phyloP scores from a whole-genome alignment of 2,113 vertebrate genomes.

The Sinocyclocheilus maitianheensis region DNA sequence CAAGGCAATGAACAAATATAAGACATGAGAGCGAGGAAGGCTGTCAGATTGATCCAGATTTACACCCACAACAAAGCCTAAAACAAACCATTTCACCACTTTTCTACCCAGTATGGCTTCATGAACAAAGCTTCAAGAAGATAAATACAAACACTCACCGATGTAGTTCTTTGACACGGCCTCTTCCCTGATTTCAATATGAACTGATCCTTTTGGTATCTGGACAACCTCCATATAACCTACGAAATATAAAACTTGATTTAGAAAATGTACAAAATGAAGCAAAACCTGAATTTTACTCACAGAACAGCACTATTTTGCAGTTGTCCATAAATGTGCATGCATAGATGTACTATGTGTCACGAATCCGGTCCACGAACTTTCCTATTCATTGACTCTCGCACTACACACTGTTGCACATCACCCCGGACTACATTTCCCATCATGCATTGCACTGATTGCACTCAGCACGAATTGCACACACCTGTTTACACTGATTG shows the following conservation, averaged over 20 bases:
- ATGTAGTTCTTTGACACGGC: conserved; percentile 95
- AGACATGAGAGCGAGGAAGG: background rate
- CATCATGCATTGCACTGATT: no score
- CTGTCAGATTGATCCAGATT: conserved; percentile 45
- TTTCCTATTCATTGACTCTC: no score
- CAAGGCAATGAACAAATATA: conserved; percentile 29
- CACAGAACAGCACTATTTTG: background rate
- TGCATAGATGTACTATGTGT: background rate
- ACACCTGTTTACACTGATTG: no score
- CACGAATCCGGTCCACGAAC: no score
- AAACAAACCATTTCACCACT: conserved; percentile 21
- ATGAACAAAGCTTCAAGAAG: background rate
- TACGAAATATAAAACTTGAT: conserved; percentile 64
- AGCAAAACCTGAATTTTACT: background rate
- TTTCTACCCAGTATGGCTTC: background rate
- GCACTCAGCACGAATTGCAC: no score
- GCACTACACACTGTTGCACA: no score
- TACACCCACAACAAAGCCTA: conserved; percentile 17
- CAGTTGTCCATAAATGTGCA: background rate
- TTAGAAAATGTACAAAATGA: no score
- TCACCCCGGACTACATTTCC: no score
- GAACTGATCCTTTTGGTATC: conserved; percentile 95
- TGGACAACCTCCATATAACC: conserved; percentile 97
- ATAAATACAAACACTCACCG: conserved; percentile 78
- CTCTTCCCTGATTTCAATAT: conserved; percentile 93